A percentile compares a stretch with the other conserved stretches of the same genome.
These are phyloP conservation scores for Eclectus roratus DNA, from an alignment of 2,113 vertebrate genomes.

Conservation along the genomic window DNA sequence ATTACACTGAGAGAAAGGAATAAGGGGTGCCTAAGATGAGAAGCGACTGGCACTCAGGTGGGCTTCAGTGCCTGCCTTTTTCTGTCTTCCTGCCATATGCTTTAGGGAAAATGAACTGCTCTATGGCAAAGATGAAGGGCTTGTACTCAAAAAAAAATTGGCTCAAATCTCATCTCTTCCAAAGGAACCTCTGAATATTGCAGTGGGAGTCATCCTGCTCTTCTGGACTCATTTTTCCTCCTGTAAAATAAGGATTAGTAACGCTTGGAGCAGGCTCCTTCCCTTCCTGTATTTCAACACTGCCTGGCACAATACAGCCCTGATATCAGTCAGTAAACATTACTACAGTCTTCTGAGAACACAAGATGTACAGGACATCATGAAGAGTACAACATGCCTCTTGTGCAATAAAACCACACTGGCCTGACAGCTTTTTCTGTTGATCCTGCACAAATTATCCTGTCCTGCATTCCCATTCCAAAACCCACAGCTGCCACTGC, in stretches of 20 bases:
- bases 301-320: background rate
- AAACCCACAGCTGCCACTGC: background rate
- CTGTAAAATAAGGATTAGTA: background rate
- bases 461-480: fast-evolving
- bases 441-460: background rate
- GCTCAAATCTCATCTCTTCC: background rate
- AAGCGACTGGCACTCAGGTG: background rate
- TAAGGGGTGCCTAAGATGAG: background rate
- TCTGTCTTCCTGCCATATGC: background rate
- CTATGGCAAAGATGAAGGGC: background rate
- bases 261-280: background rate
- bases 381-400: background rate
- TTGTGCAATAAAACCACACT: background rate
- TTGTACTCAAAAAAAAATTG: background rate
- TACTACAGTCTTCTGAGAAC: background rate
- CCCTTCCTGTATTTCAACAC: background rate
- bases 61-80: background rate
- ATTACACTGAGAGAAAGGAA: background rate
- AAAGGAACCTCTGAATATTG: background rate
- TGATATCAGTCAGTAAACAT: background rate
- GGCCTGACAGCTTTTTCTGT: background rate
- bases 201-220: background rate
- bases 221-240: background rate
- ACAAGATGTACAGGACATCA: fast-evolving
- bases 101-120: background rate